A percentile compares a stretch with the other conserved stretches of the same genome.
Conservation (phyloP, 2,797 vertebrate genomes). For the Hoplostethus mediterraneus region DNA sequence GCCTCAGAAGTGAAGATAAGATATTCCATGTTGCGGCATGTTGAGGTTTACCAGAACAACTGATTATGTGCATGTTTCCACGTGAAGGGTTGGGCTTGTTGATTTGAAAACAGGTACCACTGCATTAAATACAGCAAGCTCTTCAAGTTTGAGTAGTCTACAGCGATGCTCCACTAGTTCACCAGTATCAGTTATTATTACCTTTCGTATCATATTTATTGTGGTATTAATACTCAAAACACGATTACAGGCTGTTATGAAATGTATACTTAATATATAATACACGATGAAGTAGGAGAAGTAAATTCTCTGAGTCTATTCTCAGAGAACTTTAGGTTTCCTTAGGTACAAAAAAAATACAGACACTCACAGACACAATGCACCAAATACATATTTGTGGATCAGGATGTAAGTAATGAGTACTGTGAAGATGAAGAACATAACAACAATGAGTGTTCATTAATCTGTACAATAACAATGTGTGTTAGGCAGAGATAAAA, state of each 20-base stretch:
- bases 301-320: too few species aligned
- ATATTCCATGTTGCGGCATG: not conserved
- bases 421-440: constrained; percentile 62
- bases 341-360: not conserved
- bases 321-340: too few species aligned
- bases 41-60: too few species aligned
- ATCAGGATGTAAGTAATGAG: constrained; percentile 52
- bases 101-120: not conserved
- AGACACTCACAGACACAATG: not conserved
- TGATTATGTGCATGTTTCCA: too few species aligned
- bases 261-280: too few species aligned
- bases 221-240: too few species aligned
- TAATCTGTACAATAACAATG: constrained; percentile 56
- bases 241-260: too few species aligned
- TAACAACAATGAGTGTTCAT: constrained; percentile 49
- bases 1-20: not conserved
- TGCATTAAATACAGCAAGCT: not conserved
- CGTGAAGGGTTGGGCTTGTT: too few species aligned
- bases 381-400: constrained; percentile 18
- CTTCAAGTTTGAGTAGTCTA: not conserved
- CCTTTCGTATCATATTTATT: too few species aligned
- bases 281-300: too few species aligned
- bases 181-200: too few species aligned
- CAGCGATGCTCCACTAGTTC: too few species aligned
- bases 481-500: constrained; percentile 34